Evolutionary conservation across 2,888 invertebrate species (phyloP).

Genomic region (Brachylomia viminalis): DNA sequence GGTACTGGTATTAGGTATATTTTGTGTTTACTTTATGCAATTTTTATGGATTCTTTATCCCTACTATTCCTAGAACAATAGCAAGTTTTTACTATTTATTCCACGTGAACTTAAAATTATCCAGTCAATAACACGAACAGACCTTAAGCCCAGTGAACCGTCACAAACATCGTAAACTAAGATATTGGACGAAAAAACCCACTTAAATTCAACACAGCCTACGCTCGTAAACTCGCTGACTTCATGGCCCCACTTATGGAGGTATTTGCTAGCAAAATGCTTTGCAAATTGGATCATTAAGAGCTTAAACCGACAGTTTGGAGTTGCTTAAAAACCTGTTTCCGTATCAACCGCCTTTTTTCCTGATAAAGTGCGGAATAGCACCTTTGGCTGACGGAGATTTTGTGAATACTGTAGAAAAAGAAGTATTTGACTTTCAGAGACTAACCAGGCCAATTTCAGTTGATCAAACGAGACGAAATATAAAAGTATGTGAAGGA

Average conservation of each 20-base stretch:
- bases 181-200: constrained; percentile 45
- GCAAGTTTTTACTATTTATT: constrained; percentile 14
- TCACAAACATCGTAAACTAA: constrained; percentile 58
- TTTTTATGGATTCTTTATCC: background rate
- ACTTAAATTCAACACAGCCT: constrained; percentile 41
- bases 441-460: constrained; percentile 35
- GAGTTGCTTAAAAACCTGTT: constrained; percentile 80
- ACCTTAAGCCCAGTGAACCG: constrained; percentile 37
- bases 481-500: background rate
- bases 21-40: background rate
- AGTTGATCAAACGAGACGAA: constrained; percentile 9
- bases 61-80: background rate
- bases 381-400: constrained; percentile 37
- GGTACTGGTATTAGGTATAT: no score
- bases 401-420: constrained; percentile 10
- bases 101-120: constrained; percentile 16
- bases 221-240: constrained; percentile 49
- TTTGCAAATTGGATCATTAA: constrained; percentile 84
- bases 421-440: constrained; percentile 34
- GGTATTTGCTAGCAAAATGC: constrained; percentile 73
- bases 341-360: constrained; percentile 67
- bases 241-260: constrained; percentile 67
- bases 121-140: constrained; percentile 24
- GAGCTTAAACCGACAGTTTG: constrained; percentile 80
- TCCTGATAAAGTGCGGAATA: constrained; percentile 62